A percentile compares a stretch with the other conserved stretches of the same genome.
phyloP scores from a whole-genome alignment of 2,888 invertebrate genomes.

The Myathropa florea region DNA sequence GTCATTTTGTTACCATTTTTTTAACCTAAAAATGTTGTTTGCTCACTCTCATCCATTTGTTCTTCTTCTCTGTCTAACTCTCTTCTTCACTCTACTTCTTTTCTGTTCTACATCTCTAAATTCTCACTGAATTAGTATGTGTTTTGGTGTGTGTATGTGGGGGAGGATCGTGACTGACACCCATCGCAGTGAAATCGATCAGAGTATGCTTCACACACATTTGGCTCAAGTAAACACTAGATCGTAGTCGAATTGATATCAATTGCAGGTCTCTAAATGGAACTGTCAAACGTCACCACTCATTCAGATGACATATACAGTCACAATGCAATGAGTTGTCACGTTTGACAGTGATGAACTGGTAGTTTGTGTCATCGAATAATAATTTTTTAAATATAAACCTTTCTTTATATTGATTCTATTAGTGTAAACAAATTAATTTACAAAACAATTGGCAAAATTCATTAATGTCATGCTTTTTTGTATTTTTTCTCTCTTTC shows the following conservation, averaged over 20 bases:
- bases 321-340: slow-evolving; percentile 1
- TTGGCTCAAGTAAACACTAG: slow-evolving; percentile 9
- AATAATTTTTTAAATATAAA: slow-evolving; percentile 30
- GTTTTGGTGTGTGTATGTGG: not conserved
- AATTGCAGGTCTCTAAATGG: slow-evolving; percentile 18
- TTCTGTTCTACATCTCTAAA: not conserved
- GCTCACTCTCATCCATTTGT: slow-evolving; percentile 47
- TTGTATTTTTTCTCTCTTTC: slow-evolving; percentile 59
- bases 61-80: not conserved
- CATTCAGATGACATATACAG: not conserved
- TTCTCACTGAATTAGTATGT: not conserved
- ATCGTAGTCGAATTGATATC: slow-evolving; percentile 14
- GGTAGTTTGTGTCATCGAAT: slow-evolving; percentile 32
- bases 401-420: slow-evolving; percentile 26
- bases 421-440: slow-evolving; percentile 41
- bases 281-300: slow-evolving; percentile 43
- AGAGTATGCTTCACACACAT: slow-evolving; percentile 29
- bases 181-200: slow-evolving; percentile 14
- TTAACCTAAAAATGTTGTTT: slow-evolving; percentile 11
- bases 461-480: slow-evolving; percentile 70
- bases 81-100: slow-evolving; percentile 7
- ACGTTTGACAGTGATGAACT: slow-evolving; percentile 33
- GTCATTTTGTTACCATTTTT: slow-evolving; percentile 15
- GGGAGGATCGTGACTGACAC: slow-evolving; percentile 25
- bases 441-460: slow-evolving; percentile 61